A percentile compares a stretch with the other conserved stretches of the same genome.
Conservation (phyloP, 2,113 vertebrate genomes). For the Salvelinus namaycush region DNA sequence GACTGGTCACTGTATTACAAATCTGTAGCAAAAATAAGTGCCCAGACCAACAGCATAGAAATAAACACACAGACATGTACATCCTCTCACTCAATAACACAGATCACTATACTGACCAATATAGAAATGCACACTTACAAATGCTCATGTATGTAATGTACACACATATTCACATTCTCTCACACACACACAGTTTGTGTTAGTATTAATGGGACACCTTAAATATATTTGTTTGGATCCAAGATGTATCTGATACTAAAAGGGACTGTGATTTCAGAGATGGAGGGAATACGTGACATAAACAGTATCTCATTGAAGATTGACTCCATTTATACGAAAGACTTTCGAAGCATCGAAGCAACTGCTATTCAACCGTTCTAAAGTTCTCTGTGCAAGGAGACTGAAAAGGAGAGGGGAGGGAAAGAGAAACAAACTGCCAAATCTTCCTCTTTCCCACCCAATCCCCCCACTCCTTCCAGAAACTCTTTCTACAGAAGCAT, state of each 20-base stretch:
- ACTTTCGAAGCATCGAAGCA: conserved; percentile 47
- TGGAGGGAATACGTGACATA: conserved; percentile 35
- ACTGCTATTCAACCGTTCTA: conserved; percentile 38
- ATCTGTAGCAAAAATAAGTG: conserved; percentile 82
- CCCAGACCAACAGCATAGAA: conserved; percentile 72
- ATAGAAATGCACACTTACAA: conserved; percentile 36
- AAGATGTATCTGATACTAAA: conserved; percentile 39
- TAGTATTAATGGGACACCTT: conserved; percentile 63
- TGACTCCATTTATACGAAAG: conserved; percentile 42
- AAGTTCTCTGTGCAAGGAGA: conserved; percentile 38
- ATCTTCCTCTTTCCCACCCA: conserved; percentile 65
- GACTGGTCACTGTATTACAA: conserved; percentile 81
- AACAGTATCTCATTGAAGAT: conserved; percentile 40
- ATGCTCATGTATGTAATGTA: not conserved
- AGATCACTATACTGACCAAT: conserved; percentile 21
- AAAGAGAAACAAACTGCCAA: conserved; percentile 69
- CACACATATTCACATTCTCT: conserved; percentile 7
- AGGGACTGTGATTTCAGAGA: conserved; percentile 55
- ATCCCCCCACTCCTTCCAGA: conserved; percentile 53
- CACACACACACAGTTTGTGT: conserved; percentile 42
- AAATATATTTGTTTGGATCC: conserved; percentile 63
- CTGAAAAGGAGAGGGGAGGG: conserved; percentile 48
- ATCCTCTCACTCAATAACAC: conserved; percentile 37
- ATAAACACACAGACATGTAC: conserved; percentile 18
- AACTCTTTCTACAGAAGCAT: conserved; percentile 47